Percentiles rank a stretch among this genome's conserved stretches.
Conservation (phyloP, 92 coral and sea anemone species). For the Porites lobata region DNA sequence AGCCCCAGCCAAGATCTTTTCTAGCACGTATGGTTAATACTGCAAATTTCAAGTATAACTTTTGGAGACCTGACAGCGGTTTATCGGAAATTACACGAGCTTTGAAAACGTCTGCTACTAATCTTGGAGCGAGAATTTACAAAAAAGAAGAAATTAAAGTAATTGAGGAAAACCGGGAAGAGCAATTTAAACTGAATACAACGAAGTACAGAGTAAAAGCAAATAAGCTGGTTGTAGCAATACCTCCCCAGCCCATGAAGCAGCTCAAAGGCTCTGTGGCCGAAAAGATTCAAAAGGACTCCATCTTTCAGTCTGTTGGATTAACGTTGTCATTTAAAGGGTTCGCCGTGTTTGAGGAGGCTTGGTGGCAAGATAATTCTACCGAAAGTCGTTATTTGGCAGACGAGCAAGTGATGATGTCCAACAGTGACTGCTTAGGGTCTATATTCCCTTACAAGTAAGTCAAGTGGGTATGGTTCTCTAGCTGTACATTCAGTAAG, state of each 20-base stretch:
- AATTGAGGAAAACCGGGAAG: neutral
- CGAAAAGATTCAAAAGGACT: slow-evolving; percentile 20
- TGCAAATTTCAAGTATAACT: neutral
- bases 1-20: neutral
- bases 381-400: slow-evolving; percentile 23
- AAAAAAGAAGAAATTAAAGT: slow-evolving; percentile 20
- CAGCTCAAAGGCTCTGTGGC: slow-evolving; percentile 5
- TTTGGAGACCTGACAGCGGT: neutral
- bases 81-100: slow-evolving; percentile 2
- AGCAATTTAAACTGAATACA: slow-evolving; percentile 4
- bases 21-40: neutral
- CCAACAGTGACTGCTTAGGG: slow-evolving; percentile 68
- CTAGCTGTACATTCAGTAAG: too few relatives aligned
- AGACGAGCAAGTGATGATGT: slow-evolving; percentile 39
- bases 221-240: slow-evolving; percentile 23
- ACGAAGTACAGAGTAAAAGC: neutral
- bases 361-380: slow-evolving; percentile 46
- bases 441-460: slow-evolving; percentile 58
- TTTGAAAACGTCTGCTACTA: slow-evolving; percentile 1
- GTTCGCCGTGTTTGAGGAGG: slow-evolving; percentile 47
- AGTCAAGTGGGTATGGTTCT: neutral
- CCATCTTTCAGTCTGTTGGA: slow-evolving; percentile 23
- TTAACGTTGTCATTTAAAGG: slow-evolving; percentile 26
- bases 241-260: slow-evolving; percentile 5
- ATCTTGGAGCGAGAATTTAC: slow-evolving; percentile 16